Evolutionary conservation across 2,888 invertebrate species (phyloP), one percentile per base, ranked within the genome.

Genomic region (Parnassius smintheus): DNA sequence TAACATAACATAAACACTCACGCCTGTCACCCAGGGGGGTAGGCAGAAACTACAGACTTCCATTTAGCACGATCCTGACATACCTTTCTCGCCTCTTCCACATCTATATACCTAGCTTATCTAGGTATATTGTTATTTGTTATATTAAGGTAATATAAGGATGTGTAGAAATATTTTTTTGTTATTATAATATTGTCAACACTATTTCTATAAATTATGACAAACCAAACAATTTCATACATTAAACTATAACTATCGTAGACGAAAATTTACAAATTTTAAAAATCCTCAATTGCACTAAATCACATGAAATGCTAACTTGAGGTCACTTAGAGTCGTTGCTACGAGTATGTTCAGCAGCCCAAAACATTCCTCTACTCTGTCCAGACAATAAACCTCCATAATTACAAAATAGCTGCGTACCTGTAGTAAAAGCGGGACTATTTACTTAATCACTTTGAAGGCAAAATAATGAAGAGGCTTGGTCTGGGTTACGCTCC

Each of bases 401-500:
- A 83, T 88, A 89, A 91, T 91, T 89, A 90, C 89, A 80, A 83
- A 89, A 91, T 90, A 90, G 84, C 90, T 88, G 79, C 70, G 78
- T 79, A 80, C 83, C 80, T 81, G 80, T 75, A 76, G 71, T 67
- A 71, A 66, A 70, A 73, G 73, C 76, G 81, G 82, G 83, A 86
- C 87, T 89, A 89, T 91, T 91, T 91, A 91, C 89, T 88, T 91
- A 91, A 91, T 90, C 88, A 89, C 88, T 89, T 88, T 91, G 90
- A 88, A 87, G 85, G 82, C 83, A 80, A 88, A 90, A 91, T 90
- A 89, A 90, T 88, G 84, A 82, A 75, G 77, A 78, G 72, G 74
- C 75, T 74, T 67, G 74, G 74, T 74, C 77, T 72, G 74, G 74
- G 74, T 76, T 71, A 76, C 79, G 82, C 82, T 85, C 86, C 82